Percentiles rank a stretch among this genome's conserved stretches.
Conservation (phyloP, 92 coral and sea anemone genomes). For the Siderastrea radians region DNA sequence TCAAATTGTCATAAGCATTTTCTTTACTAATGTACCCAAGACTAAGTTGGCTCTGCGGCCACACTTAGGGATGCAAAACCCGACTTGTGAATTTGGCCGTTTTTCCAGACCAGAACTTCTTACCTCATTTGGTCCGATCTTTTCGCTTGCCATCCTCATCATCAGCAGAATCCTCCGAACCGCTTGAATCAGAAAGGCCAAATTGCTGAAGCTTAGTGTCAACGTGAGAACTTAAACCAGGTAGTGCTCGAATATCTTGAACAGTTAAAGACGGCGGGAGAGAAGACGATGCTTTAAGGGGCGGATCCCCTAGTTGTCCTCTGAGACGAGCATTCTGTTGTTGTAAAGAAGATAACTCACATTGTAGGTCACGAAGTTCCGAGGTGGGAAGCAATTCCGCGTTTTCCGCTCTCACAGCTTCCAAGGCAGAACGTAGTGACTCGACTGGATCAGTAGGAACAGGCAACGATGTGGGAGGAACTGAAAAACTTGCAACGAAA, state of each 20-base stretch:
- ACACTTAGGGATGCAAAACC: neutral
- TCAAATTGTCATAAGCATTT: slow-evolving; percentile 3
- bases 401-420: neutral
- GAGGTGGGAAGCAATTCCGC: neutral
- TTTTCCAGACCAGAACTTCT: slow-evolving; percentile 10
- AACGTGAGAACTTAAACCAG: neutral
- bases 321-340: neutral
- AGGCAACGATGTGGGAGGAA: neutral
- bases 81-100: slow-evolving; percentile 25
- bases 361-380: neutral
- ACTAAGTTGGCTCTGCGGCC: slow-evolving; percentile 32
- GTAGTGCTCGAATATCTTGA: too few relatives aligned
- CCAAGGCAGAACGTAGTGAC: neutral
- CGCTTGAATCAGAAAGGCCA: slow-evolving; percentile 9
- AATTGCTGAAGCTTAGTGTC: slow-evolving; percentile 6
- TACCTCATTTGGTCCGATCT: slow-evolving; percentile 3
- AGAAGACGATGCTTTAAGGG: too few relatives aligned
- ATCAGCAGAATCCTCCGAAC: neutral
- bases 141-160: neutral
- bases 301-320: too few relatives aligned
- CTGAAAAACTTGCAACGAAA: neutral
- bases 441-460: neutral
- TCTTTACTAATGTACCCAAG: slow-evolving; percentile 4
- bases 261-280: too few relatives aligned
- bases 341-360: neutral